Conservation (phyloP, 2,888 invertebrate species). For the Harpalus rufipes region DNA sequence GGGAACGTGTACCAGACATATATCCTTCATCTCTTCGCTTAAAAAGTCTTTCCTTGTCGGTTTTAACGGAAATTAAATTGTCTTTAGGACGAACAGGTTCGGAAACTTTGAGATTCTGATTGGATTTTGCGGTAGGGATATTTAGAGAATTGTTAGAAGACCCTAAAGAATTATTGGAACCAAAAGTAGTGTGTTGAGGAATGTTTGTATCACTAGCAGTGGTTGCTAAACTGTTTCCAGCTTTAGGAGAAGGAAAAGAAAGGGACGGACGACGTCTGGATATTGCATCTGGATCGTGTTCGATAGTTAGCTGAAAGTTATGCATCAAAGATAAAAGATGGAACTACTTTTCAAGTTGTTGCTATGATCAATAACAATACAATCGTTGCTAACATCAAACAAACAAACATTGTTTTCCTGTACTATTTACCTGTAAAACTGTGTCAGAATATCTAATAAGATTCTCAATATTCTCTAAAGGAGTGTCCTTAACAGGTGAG, state of each 20-base stretch:
- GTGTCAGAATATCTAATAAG: slow-evolving; percentile 85
- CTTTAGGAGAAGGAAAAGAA: slow-evolving; percentile 67
- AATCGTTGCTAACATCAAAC: neutral
- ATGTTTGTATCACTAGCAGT: slow-evolving; percentile 77
- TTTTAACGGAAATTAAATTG: slow-evolving; percentile 70
- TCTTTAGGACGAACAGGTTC: slow-evolving; percentile 69
- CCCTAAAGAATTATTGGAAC: slow-evolving; percentile 52
- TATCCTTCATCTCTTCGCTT: slow-evolving; percentile 82
- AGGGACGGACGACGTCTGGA: slow-evolving; percentile 77
- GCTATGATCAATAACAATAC: neutral
- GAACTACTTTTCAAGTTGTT: neutral
- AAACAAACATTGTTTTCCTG: too few relatives aligned
- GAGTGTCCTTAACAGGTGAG: slow-evolving; percentile 89
- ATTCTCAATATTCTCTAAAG: slow-evolving; percentile 88
- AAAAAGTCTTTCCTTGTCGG: slow-evolving; percentile 78
- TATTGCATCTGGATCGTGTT: slow-evolving; percentile 90
- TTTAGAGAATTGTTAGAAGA: slow-evolving; percentile 71
- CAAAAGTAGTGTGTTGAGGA: slow-evolving; percentile 69
- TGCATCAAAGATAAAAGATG: neutral
- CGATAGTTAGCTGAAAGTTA: slow-evolving; percentile 86
- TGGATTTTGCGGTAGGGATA: slow-evolving; percentile 69
- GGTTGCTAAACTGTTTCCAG: slow-evolving; percentile 75
- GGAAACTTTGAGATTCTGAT: slow-evolving; percentile 61
- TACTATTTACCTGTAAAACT: slow-evolving; percentile 83
- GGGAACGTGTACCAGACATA: slow-evolving; percentile 81